Evolutionary conservation across 2,113 vertebrate genomes (phyloP).

Genomic region (Dunckerocampus dactyliophorus): DNA sequence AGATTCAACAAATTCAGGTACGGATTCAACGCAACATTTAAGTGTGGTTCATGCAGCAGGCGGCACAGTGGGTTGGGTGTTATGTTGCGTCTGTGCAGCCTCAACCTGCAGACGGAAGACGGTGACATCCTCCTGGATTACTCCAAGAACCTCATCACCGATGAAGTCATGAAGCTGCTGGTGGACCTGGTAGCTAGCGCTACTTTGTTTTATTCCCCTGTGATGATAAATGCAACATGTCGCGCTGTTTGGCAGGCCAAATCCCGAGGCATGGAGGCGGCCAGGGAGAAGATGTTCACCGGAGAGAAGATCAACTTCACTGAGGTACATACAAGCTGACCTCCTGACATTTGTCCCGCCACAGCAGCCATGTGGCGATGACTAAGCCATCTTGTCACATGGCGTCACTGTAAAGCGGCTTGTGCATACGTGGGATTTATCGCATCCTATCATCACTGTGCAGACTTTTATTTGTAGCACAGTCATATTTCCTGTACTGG

Average conservation of each 20-base stretch:
- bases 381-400: too few relatives aligned
- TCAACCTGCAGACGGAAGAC: constrained; percentile 80
- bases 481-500: too few relatives aligned
- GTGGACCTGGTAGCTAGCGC: constrained; percentile 78
- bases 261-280: constrained; percentile 85
- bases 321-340: constrained; percentile 78
- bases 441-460: too few relatives aligned
- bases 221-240: background rate
- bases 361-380: too few relatives aligned
- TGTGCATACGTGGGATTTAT: too few relatives aligned
- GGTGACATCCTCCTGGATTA: constrained; percentile 92
- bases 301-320: constrained; percentile 97
- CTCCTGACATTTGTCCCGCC: constrained; percentile 5
- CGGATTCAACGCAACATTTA: too few relatives aligned
- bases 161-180: constrained; percentile 88
- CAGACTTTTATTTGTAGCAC: too few relatives aligned
- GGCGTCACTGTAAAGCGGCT: background rate
- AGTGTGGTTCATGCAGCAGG: too few relatives aligned
- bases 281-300: constrained; percentile 87
- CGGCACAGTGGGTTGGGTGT: background rate
- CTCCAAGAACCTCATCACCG: constrained; percentile 92
- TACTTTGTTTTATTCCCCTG: too few relatives aligned
- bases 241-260: constrained; percentile 74
- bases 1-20: constrained; percentile 88
- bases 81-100: constrained; percentile 65